Conservation (phyloP, 2,888 invertebrate species). For the Tetragonula carbonaria region DNA sequence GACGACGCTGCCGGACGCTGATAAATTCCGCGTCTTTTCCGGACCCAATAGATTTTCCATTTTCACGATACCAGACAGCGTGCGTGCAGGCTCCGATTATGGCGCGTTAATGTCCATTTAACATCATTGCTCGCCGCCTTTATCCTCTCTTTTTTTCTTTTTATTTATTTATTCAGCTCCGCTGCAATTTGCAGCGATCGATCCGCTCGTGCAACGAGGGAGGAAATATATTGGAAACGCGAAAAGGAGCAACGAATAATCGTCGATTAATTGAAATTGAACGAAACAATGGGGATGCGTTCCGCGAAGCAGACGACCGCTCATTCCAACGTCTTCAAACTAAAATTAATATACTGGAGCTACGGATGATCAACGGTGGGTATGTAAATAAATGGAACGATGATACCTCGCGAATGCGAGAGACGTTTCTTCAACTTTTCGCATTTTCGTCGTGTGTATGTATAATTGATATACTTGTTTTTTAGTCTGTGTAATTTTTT, state of each 20-base stretch:
- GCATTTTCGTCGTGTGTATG: no score
- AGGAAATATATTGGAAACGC: background rate
- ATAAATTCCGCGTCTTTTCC: slow-evolving; percentile 47
- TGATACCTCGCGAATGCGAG: no score
- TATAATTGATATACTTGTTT: no score
- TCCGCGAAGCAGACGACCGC: background rate
- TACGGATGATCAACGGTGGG: background rate
- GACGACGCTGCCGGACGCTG: slow-evolving; percentile 43
- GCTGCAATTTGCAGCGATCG: background rate
- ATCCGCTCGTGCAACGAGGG: background rate
- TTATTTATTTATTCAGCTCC: background rate
- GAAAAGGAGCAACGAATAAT: background rate
- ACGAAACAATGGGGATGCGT: background rate
- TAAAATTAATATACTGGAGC: background rate
- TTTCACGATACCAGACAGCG: background rate
- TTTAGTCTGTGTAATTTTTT: no score
- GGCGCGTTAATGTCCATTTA: background rate
- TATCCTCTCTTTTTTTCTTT: no score
- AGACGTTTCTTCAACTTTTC: no score
- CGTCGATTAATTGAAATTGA: slow-evolving; percentile 10
- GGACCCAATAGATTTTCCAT: background rate
- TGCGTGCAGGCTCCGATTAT: background rate
- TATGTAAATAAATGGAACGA: background rate
- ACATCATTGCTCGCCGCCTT: background rate
- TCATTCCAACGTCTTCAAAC: background rate